phyloP scores from a whole-genome alignment of 2,888 invertebrate species.

The Onthophagus sagittarius region DNA sequence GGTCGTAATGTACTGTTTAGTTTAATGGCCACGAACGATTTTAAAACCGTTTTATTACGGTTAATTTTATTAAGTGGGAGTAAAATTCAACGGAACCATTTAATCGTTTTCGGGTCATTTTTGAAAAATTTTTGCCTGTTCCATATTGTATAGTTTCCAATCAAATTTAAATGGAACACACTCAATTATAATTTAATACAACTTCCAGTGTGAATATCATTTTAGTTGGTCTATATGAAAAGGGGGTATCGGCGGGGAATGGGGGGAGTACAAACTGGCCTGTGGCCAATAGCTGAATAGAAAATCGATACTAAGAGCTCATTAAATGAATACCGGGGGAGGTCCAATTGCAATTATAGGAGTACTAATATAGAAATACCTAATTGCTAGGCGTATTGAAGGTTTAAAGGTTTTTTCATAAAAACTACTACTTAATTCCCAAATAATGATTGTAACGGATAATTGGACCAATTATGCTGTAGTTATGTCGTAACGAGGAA shows the following conservation, averaged over 20 bases:
- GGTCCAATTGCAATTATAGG: background rate
- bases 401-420: background rate
- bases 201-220: background rate
- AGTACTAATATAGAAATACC: background rate
- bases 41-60: slow-evolving; percentile 18
- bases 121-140: background rate
- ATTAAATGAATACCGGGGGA: background rate
- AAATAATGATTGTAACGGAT: background rate
- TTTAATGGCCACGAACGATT: slow-evolving; percentile 20
- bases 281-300: background rate
- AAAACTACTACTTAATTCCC: background rate
- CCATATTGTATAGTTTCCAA: background rate
- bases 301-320: background rate
- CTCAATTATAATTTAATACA: background rate
- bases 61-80: slow-evolving; percentile 21
- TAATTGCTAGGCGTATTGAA: background rate
- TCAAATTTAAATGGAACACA: background rate
- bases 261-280: background rate
- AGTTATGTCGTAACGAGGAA: no score
- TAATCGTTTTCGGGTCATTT: background rate
- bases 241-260: no score
- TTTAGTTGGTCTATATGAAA: background rate
- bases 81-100: background rate
- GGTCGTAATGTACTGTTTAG: slow-evolving; percentile 15
- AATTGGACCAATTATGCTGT: no score